Evolutionary conservation across 2,888 invertebrate genomes (phyloP), one percentile per base, ranked within the genome.

Genomic region (Neoaliturus tenellus): DNA sequence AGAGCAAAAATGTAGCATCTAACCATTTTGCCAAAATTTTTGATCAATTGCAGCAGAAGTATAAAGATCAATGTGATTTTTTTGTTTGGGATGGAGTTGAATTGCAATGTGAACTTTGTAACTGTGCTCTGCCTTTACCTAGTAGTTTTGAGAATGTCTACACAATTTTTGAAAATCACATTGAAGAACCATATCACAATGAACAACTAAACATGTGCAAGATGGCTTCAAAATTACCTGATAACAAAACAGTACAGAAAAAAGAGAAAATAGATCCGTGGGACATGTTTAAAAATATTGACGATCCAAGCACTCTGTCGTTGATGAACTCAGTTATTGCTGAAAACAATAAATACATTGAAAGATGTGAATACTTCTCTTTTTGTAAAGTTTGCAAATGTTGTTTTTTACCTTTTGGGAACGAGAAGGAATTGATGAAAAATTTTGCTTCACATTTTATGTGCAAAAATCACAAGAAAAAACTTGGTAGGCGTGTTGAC

Each of bases 381-480:
- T 28, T 62, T 62, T 62, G 62, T n/a, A 62, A 62, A 12, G 28
- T 31, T 62, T 62, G 62, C 31, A 62, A 62, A 14, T 62, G 62
- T 31, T 62, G 62, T 17, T 62, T 62, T 62, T 28, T 62, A 31
- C 4, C 8, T 28, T 62, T 62, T 62, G 62, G 31, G 1, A 62
- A 8, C 14, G 28, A 62, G 20, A 20, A 55, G 3, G 62, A 62
- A 5, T 14, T 62, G 17, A 28, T 62, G 62, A 25, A 62, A 31
- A 31, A 14, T 8, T 62, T 62, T 28, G 62, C 62, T 12, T 14
- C 14, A 12, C 62, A 62, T 28, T 62, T 25, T 62, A 20, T 62
- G 20, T 62, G 62, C 12, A 62, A 28, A 28, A 62, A 62, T 14
- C 62, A 62, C 31, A 62, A 8, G 28, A 62, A 62, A 62, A 62